Evolutionary conservation across 2,113 vertebrate genomes (phyloP).

Genomic region (Rhynchomys soricoides): DNA sequence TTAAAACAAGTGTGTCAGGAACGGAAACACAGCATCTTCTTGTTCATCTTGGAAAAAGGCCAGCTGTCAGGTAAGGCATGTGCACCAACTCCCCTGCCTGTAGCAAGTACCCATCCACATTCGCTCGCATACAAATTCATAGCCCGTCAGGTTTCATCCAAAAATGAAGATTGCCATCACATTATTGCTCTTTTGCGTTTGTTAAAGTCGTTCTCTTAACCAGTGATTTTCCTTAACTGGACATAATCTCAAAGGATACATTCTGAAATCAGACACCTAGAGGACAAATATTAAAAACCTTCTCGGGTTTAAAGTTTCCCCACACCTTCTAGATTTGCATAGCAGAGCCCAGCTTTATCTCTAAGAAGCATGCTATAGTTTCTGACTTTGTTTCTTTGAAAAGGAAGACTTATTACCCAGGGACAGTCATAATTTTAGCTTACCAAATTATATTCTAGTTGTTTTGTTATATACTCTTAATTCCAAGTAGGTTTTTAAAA

Average conservation of each 20-base stretch:
- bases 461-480: slow-evolving; percentile 79
- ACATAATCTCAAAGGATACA: slow-evolving; percentile 79
- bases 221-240: slow-evolving; percentile 79
- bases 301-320: slow-evolving; percentile 69
- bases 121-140: slow-evolving; percentile 71
- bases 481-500: slow-evolving; percentile 82
- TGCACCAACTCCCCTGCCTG: slow-evolving; percentile 82
- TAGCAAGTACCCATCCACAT: slow-evolving; percentile 65
- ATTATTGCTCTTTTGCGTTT: slow-evolving; percentile 84
- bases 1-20: slow-evolving; percentile 40
- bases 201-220: slow-evolving; percentile 82
- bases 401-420: slow-evolving; percentile 81
- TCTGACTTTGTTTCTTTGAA: slow-evolving; percentile 73
- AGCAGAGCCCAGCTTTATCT: slow-evolving; percentile 70
- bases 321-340: slow-evolving; percentile 72
- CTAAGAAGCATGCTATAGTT: slow-evolving; percentile 64
- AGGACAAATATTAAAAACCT: slow-evolving; percentile 66
- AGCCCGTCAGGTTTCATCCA: slow-evolving; percentile 75
- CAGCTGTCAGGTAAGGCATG: slow-evolving; percentile 78
- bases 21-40: slow-evolving; percentile 67
- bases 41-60: slow-evolving; percentile 75
- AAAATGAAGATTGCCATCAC: slow-evolving; percentile 90
- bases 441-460: slow-evolving; percentile 79
- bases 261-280: slow-evolving; percentile 79
- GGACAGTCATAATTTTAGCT: slow-evolving; percentile 83